These are phyloP conservation scores for Oryzias javanicus DNA, from an alignment of 2,113 vertebrate genomes.

Conservation along the genomic window DNA sequence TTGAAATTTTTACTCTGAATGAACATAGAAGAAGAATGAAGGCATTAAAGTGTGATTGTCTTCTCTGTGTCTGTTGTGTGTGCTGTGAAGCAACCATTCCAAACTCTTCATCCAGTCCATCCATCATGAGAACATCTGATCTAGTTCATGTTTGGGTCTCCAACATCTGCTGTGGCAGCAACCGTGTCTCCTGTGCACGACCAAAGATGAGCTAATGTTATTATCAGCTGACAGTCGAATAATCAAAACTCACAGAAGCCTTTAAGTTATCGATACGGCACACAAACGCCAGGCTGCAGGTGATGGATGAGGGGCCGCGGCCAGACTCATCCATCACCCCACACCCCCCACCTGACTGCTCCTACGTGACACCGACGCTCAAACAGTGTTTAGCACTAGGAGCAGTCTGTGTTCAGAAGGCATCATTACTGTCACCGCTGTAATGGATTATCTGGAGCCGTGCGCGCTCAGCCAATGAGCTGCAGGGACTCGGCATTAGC, in stretches of 20 bases:
- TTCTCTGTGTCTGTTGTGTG: too few relatives aligned
- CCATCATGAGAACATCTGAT: too few relatives aligned
- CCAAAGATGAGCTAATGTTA: background rate
- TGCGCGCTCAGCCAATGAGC: conserved; percentile 61
- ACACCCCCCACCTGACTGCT: conserved; percentile 50
- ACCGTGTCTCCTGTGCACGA: too few relatives aligned
- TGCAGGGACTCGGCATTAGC: conserved; percentile 61
- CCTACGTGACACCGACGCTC: conserved; percentile 74
- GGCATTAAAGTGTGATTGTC: too few relatives aligned
- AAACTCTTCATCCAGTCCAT: too few relatives aligned
- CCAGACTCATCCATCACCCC: conserved; percentile 73
- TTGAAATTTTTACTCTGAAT: too few relatives aligned
- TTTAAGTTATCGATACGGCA: conserved; percentile 41
- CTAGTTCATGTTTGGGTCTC: too few relatives aligned
- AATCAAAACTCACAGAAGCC: conserved; percentile 50
- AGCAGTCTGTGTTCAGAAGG: conserved; percentile 68
- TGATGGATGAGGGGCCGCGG: conserved; percentile 65
- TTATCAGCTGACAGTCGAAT: background rate
- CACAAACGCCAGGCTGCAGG: conserved; percentile 60
- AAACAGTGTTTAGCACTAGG: conserved; percentile 78
- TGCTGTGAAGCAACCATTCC: too few relatives aligned
- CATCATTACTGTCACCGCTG: conserved; percentile 76
- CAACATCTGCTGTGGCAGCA: too few relatives aligned
- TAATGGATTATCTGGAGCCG: conserved; percentile 77
- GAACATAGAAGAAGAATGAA: too few relatives aligned